Evolutionary conservation across 1,140 invertebrate genomes (phyloP), one percentile per base, ranked within the genome.

Genomic region (Maniola jurtina): DNA sequence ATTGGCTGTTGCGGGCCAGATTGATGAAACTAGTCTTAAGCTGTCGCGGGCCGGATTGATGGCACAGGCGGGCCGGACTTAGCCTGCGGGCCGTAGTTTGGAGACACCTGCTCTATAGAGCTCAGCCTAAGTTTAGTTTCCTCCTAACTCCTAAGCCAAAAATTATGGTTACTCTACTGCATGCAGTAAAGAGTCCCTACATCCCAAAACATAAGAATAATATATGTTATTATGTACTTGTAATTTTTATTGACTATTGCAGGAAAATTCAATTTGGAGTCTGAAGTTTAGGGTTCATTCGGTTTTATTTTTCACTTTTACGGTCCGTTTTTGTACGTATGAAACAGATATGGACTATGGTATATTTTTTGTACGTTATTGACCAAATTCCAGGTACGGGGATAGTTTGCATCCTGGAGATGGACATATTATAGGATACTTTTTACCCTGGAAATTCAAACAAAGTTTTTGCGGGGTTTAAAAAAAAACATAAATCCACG

Each of bases 241-340:
- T 48, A 48, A 48, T 48, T 48, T 48, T 48, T 48, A 48, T 48
- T 14, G 45, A 48, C 45, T 48, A 15, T 48, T n/a, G 1, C 45
- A 11, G 45, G 40, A 13, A 42, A 48, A 14, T 48, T 15, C 11
- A 5, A 14, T 48, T 48, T 13, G 6, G 45, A 48, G 4, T 48
- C 45, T 15, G 45, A 48, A 2, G 14, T 48, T 48, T n/a, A 14
- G 14, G 45, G 45, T 13, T 48, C 14, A 14, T 48, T 15, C 40
- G 5, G 40, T 42, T 42, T 42, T 42, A 42, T 42, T 42, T 42
- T 5, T 11, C 45, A n/a, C 6, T 38, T 38, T 38, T 38, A 38
- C 10, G 38, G 38, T 38, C 38, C 38, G 10, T 38, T 48, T 48
- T 48, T 48, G 14, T 14, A 48, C 6, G 4, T 2, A 48, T 48